Evolutionary conservation across 2,888 invertebrate genomes (phyloP), one percentile per base, ranked within the genome.

Genomic region (Sarcophaga rosellei): DNA sequence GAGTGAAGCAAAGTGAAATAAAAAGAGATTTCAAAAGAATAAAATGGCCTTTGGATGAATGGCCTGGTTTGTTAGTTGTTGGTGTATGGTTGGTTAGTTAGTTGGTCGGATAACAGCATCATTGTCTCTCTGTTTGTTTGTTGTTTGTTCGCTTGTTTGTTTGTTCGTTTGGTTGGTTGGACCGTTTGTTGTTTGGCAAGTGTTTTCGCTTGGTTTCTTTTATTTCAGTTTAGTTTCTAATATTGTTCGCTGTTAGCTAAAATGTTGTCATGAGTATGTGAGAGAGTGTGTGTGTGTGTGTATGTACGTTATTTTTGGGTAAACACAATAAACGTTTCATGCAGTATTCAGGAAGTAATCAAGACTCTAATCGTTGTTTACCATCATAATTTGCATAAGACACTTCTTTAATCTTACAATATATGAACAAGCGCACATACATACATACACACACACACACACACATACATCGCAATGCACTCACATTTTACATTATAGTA

Each of bases 321-420:
- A 90, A 91, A 92, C 91, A 91, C 88, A 89, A 89, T 88, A 90
- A 91, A 90, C 89, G 90, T 89, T 90, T 92, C 92, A 92, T 92
- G 90, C 90, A 92, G 91, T 91, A 92, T 92, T 91, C 92, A 92
- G 88, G 89, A 90, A 91, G 92, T 91, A 92, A 92, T 92, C 92
- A 92, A 91, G 92, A 91, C 91, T 91, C 91, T 92, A 92, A 92
- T 92, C 92, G 92, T 91, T 92, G 92, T 92, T 92, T 92, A 91
- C 91, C 91, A 92, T 92, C 92, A 92, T 90, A 92, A 92, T 92
- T 92, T 90, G 87, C 88, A 88, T 88, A 88, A 87, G 88, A 87
- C 88, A 87, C 84, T 89, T 87, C 83, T 79, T 78, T 85, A 81
- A 81, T 84, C 70, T 76, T 25, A 53, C 70, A 73, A 62, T 44